These are phyloP conservation scores for Scomberomorus guttatus DNA, from an alignment of 2,797 vertebrate genomes.

Conservation along the genomic window DNA sequence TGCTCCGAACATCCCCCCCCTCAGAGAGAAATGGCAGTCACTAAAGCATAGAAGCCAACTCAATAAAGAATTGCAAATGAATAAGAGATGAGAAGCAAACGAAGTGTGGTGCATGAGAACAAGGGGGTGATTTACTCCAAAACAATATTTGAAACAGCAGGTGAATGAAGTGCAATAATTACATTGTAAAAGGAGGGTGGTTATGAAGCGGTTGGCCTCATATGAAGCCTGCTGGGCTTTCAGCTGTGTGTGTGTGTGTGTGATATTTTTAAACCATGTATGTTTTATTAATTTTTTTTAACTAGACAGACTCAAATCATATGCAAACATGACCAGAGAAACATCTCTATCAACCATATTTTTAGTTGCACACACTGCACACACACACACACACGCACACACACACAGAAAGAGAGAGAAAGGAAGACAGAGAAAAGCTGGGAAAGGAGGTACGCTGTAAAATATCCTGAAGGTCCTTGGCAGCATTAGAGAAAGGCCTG, in stretches of 20 bases:
- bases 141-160: constrained; percentile 74
- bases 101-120: constrained; percentile 77
- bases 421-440: constrained; percentile 42
- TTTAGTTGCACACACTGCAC: constrained; percentile 40
- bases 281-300: constrained; percentile 33
- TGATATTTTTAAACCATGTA: constrained; percentile 15
- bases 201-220: constrained; percentile 42
- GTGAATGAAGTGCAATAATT: constrained; percentile 70
- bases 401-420: constrained; percentile 9
- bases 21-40: constrained; percentile 75
- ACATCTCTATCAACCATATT: constrained; percentile 53
- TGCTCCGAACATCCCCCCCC: constrained; percentile 74
- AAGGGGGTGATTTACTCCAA: constrained; percentile 79
- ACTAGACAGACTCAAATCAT: constrained; percentile 38
- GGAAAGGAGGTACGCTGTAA: constrained; percentile 70
- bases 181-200: constrained; percentile 34
- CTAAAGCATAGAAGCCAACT: constrained; percentile 78
- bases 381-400: constrained; percentile 18
- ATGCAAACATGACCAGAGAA: constrained; percentile 52
- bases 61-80: constrained; percentile 79
- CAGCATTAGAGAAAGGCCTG: constrained; percentile 86
- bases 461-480: constrained; percentile 84
- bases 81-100: constrained; percentile 82
- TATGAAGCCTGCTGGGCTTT: constrained; percentile 40
- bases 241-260: constrained; percentile 17